Evolutionary conservation across 1,140 invertebrate genomes (phyloP), one percentile per base, ranked within the genome.

Genomic region (Calliphora vicina): DNA sequence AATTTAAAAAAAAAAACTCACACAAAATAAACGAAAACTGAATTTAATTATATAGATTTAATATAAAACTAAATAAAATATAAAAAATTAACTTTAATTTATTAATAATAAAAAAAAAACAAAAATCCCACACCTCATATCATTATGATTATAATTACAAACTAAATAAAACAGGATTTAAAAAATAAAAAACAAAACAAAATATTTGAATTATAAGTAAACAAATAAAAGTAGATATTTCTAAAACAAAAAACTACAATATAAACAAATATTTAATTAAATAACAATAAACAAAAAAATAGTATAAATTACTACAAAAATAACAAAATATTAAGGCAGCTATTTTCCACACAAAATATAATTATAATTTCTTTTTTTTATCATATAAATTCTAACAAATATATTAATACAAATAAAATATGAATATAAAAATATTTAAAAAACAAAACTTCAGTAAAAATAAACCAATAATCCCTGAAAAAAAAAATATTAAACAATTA

Each of bases 301-400:
- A 85, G 83, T 10, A 17, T 50, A 50, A 61, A 25, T 83, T 76
- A 85, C 84, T 35, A 80, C 43, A 26, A 73, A 76, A 86, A 87
- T 78, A 67, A 83, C 50, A 42, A 80, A 25, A 71, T 43, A n/a
- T 71, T 2, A 83, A 43, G 82, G 82, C 82, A 83, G 82, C 82
- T 83, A 83, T 83, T 83, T 80, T 72, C 35, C 35, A 35, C 35
- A 35, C 35, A 35, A 1, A 26, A 15, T 12, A 78, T 45, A 43
- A 78, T 29, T 35, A 76, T 23, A 43, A 80, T 23, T 83, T n/a
- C n/a, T n/a, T 82, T 82, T 82, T 35, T 6, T 35, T 35, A 10
- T 71, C 81, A 42, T 61, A 42, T 20, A 27, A 82, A 73, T 73
- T 9, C 5, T 73, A 12, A 20, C 42, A 27, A 42, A 12, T 29